phyloP scores from a whole-genome alignment of 2,888 invertebrate genomes.

The Smittia sp. region DNA sequence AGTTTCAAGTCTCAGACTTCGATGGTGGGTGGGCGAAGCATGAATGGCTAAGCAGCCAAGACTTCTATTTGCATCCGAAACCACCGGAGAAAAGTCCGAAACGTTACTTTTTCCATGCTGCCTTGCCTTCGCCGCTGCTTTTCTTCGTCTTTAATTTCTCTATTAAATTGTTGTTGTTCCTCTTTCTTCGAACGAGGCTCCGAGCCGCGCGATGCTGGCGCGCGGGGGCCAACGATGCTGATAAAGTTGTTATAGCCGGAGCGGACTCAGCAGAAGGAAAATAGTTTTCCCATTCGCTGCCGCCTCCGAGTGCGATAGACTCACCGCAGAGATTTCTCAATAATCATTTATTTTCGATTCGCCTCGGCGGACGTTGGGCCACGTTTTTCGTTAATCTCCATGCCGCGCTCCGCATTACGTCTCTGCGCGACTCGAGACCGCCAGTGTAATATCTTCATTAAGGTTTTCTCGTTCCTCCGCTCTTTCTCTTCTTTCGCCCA shows the following conservation, averaged over 20 bases:
- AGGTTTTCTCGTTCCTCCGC: not conserved
- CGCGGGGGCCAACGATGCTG: not conserved
- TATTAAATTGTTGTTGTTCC: not conserved
- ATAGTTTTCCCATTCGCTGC: slow-evolving; percentile 6
- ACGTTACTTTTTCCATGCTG: not conserved
- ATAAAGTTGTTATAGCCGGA: not conserved
- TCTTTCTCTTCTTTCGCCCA: slow-evolving; percentile 7
- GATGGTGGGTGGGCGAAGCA: too few relatives aligned
- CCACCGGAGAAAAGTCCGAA: too few relatives aligned
- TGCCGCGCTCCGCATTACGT: not conserved
- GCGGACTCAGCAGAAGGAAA: not conserved
- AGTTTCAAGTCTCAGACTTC: too few relatives aligned
- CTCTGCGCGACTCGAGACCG: slow-evolving; percentile 14
- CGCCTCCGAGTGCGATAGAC: slow-evolving; percentile 1
- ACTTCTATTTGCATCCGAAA: too few relatives aligned
- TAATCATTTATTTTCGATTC: not conserved
- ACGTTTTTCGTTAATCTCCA: not conserved
- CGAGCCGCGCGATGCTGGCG: not conserved
- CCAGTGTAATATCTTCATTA: slow-evolving; percentile 30
- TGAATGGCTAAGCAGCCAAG: too few relatives aligned
- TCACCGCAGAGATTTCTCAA: slow-evolving; percentile 4
- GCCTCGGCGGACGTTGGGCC: not conserved
- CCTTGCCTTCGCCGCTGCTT: not conserved
- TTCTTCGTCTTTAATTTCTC: not conserved
- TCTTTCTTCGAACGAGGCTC: not conserved